phyloP scores from a whole-genome alignment of 2,797 vertebrate genomes.

The Schizopygopsis pylzovi region DNA sequence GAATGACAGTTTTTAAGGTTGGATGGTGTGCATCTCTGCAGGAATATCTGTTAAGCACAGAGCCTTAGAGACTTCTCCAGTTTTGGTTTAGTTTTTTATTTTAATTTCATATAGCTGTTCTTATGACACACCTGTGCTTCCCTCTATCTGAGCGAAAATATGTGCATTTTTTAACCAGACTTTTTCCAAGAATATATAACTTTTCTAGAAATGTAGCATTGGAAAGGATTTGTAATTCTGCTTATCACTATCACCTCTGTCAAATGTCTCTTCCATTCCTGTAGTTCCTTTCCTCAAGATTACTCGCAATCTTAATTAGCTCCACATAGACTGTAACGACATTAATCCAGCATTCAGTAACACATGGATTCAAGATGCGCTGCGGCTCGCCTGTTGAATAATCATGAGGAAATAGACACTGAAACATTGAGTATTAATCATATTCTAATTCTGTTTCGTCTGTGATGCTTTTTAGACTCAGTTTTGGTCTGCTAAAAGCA shows the following conservation, averaged over 20 bases:
- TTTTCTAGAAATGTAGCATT: slow-evolving; percentile 38
- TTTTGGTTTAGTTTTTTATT: not conserved
- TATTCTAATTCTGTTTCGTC: slow-evolving; percentile 15
- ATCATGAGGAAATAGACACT: slow-evolving; percentile 2
- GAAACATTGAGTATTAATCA: slow-evolving; percentile 41
- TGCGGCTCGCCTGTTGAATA: not conserved
- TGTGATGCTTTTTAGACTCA: slow-evolving; percentile 7
- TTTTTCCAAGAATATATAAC: slow-evolving; percentile 40
- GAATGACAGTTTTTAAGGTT: not conserved
- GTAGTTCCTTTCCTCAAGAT: slow-evolving; percentile 6
- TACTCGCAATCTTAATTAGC: not conserved
- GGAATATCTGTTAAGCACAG: slow-evolving; percentile 38
- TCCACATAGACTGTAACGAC: slow-evolving; percentile 5
- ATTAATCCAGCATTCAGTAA: slow-evolving; percentile 24
- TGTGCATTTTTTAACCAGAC: slow-evolving; percentile 20
- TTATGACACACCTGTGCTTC: slow-evolving; percentile 23
- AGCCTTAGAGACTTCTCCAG: slow-evolving; percentile 34
- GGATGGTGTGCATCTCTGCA: slow-evolving; percentile 5
- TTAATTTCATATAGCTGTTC: slow-evolving; percentile 18
- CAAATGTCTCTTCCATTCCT: not conserved
- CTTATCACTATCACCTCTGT: slow-evolving; percentile 11
- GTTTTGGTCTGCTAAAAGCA: slow-evolving; percentile 12
- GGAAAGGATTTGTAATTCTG: slow-evolving; percentile 22
- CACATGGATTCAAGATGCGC: not conserved
- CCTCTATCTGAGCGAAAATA: slow-evolving; percentile 7